Percentiles rank a stretch among this genome's conserved stretches.
phyloP scores from a whole-genome alignment of 1,140 invertebrate genomes.

The Neelides sp. region DNA sequence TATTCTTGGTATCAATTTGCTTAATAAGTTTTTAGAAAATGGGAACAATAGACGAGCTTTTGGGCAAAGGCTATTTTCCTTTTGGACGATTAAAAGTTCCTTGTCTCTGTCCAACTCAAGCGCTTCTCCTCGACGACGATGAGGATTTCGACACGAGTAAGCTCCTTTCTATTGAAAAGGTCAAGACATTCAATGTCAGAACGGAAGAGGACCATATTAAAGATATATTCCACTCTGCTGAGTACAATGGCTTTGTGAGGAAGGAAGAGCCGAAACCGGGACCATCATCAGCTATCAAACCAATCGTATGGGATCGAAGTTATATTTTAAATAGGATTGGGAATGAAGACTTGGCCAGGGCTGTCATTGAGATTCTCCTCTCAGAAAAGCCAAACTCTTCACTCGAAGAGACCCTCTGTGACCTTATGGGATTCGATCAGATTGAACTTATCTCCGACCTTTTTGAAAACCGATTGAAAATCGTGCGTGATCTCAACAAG shows the following conservation, averaged over 20 bases:
- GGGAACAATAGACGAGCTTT: too few relatives aligned
- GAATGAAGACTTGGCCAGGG: conserved; percentile 44
- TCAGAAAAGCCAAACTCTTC: conserved; percentile 54
- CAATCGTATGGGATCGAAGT: conserved; percentile 20
- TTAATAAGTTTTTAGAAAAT: too few relatives aligned
- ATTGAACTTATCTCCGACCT: conserved; percentile 72
- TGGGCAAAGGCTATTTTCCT: too few relatives aligned
- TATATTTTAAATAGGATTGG: conserved; percentile 21
- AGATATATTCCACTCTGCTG: too few relatives aligned
- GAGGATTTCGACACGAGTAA: too few relatives aligned
- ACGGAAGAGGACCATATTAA: conserved; percentile 6
- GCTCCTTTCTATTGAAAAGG: too few relatives aligned
- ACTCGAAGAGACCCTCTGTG: conserved; percentile 68
- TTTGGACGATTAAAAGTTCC: too few relatives aligned
- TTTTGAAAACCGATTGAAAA: conserved; percentile 48
- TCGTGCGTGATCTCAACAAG: conserved; percentile 16
- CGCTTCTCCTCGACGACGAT: too few relatives aligned
- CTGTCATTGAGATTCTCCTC: conserved; percentile 47
- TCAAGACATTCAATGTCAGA: too few relatives aligned
- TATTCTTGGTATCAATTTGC: too few relatives aligned
- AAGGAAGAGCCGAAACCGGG: not conserved
- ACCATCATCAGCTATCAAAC: not conserved
- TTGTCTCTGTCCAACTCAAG: too few relatives aligned
- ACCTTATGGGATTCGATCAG: conserved; percentile 71
- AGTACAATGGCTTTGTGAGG: not conserved